These are phyloP conservation scores for Acromyrmex echinatior DNA, from an alignment of 1,140 invertebrate species.

Conservation along the genomic window DNA sequence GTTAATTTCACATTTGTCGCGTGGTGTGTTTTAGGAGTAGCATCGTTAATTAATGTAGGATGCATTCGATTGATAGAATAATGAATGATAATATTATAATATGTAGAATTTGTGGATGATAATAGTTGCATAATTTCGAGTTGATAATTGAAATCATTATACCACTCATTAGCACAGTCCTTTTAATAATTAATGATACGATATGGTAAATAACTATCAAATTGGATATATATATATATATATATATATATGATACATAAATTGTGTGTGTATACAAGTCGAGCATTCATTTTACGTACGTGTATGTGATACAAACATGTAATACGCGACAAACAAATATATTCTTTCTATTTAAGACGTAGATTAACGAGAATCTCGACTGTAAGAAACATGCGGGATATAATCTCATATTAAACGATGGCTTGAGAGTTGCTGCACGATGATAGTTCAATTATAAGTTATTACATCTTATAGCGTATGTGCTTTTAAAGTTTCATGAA, in stretches of 20 bases:
- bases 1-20: constrained; percentile 65
- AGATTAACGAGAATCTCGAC: constrained; percentile 9
- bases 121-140: constrained; percentile 69
- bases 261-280: not conserved
- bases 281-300: not conserved
- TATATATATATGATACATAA: not conserved
- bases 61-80: constrained; percentile 63
- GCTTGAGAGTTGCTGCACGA: constrained; percentile 6
- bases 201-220: constrained; percentile 34
- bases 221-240: not conserved
- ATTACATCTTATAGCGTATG: constrained; percentile 36
- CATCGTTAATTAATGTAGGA: constrained; percentile 62
- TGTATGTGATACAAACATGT: not conserved
- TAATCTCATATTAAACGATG: constrained; percentile 38
- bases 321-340: not conserved
- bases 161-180: constrained; percentile 63
- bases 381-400: not conserved
- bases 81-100: constrained; percentile 70
- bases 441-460: constrained; percentile 58
- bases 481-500: constrained; percentile 35
- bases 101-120: constrained; percentile 40
- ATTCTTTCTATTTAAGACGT: constrained; percentile 5
- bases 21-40: constrained; percentile 47
- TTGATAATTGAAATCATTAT: constrained; percentile 72
- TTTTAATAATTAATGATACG: constrained; percentile 63